These are phyloP conservation scores for Imbricaverruca yamaguchii DNA, from an alignment of 2,888 invertebrate species.

Conservation along the genomic window DNA sequence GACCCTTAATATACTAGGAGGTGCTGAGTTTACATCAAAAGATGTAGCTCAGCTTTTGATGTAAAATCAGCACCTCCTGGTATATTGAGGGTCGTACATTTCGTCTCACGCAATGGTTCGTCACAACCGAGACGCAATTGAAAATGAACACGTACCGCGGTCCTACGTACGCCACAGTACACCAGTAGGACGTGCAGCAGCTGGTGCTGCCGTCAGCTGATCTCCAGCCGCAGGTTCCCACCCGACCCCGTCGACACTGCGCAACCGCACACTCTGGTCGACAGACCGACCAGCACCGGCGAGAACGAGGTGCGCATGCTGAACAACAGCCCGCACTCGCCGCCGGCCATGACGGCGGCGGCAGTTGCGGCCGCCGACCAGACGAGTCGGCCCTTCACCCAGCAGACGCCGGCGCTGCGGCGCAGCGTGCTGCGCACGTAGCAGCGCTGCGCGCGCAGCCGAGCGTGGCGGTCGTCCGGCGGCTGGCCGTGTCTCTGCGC, in stretches of 20 bases:
- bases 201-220: background rate
- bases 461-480: too few species aligned
- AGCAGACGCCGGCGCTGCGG: background rate
- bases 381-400: slow-evolving; percentile 5
- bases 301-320: slow-evolving; percentile 1
- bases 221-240: background rate
- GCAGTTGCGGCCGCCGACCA: background rate
- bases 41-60: too few species aligned
- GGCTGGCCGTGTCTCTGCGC: too few species aligned
- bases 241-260: background rate
- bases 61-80: too few species aligned
- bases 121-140: too few species aligned
- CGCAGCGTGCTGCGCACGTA: background rate
- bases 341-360: background rate
- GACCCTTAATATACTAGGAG: too few species aligned
- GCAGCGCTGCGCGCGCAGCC: background rate
- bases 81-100: too few species aligned
- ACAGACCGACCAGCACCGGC: background rate
- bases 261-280: background rate
- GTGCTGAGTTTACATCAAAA: too few species aligned
- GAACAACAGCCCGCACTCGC: background rate
- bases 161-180: background rate
- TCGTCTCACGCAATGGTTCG: too few species aligned
- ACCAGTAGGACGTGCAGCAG: background rate
- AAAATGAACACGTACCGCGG: too few species aligned